Evolutionary conservation across 2,888 invertebrate genomes (phyloP).

Genomic region (Choreutis nemorana): DNA sequence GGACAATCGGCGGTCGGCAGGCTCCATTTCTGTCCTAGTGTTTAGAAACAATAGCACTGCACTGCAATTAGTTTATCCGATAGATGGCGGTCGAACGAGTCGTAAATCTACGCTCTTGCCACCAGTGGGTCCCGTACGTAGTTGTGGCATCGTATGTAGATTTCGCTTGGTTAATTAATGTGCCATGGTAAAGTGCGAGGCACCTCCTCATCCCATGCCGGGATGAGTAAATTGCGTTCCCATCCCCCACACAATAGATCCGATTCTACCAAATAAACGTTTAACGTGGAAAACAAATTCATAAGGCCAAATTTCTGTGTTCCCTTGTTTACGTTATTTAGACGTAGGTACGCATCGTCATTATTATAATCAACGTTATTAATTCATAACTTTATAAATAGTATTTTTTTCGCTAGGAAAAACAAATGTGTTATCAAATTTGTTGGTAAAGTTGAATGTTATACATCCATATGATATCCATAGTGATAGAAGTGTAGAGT

Average conservation of each 20-base stretch:
- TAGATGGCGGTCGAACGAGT: conserved; percentile 61
- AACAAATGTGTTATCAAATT: too few relatives aligned
- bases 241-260: conserved; percentile 46
- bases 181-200: conserved; percentile 56
- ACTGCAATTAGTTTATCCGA: conserved; percentile 62
- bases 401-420: too few relatives aligned
- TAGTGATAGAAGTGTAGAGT: too few relatives aligned
- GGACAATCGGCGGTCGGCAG: conserved; percentile 30
- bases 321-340: too few relatives aligned
- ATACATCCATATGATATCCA: too few relatives aligned
- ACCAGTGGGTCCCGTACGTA: conserved; percentile 51
- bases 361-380: too few relatives aligned
- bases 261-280: conserved; percentile 49
- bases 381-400: too few relatives aligned
- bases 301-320: too few relatives aligned
- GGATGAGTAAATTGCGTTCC: conserved; percentile 56
- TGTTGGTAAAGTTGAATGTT: too few relatives aligned
- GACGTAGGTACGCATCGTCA: too few relatives aligned
- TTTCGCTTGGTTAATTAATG: conserved; percentile 61
- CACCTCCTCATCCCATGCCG: conserved; percentile 40
- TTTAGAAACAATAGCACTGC: conserved; percentile 62
- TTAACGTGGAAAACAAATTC: conserved; percentile 26
- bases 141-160: conserved; percentile 58
- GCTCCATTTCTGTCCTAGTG: conserved; percentile 47
- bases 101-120: conserved; percentile 60